Evolutionary conservation across 1,140 invertebrate species (phyloP).

Genomic region (Drosophila suzukii): DNA sequence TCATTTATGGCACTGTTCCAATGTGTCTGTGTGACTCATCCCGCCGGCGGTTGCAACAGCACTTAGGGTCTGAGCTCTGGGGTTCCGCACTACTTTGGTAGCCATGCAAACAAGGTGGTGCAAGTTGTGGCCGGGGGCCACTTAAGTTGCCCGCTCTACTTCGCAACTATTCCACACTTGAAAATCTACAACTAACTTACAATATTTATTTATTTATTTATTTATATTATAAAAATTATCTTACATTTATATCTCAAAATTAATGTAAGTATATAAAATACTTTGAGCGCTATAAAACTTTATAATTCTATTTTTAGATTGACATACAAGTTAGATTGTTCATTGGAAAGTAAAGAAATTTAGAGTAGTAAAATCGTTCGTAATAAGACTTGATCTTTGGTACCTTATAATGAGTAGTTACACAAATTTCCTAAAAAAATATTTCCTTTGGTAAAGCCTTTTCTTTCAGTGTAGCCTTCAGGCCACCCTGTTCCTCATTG

Average conservation of each 20-base stretch:
- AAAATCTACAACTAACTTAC: neutral
- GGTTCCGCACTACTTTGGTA: slow-evolving; percentile 36
- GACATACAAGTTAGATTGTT: no score
- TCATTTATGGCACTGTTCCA: slow-evolving; percentile 64
- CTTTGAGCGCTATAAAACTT: no score
- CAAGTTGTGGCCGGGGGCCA: slow-evolving; percentile 9
- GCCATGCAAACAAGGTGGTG: slow-evolving; percentile 35
- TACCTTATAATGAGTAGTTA: no score
- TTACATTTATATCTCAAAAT: no score
- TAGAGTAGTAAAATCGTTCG: no score
- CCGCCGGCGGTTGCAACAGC: slow-evolving; percentile 43
- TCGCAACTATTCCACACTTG: slow-evolving; percentile 1
- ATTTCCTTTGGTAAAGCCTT: neutral
- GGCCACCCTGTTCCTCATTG: slow-evolving; percentile 22
- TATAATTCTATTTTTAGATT: no score
- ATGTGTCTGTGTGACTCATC: slow-evolving; percentile 18
- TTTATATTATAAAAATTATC: no score
- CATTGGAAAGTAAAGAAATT: no score
- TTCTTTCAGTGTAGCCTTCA: slow-evolving; percentile 4
- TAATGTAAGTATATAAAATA: no score
- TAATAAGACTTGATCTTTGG: no score
- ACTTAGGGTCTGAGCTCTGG: slow-evolving; percentile 12
- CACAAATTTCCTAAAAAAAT: no score
- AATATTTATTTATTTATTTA: neutral
- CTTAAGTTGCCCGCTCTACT: slow-evolving; percentile 19